Evolutionary conservation across 1,140 invertebrate species (phyloP), one percentile per base, ranked within the genome.

Genomic region (Bilobella aurantiaca): DNA sequence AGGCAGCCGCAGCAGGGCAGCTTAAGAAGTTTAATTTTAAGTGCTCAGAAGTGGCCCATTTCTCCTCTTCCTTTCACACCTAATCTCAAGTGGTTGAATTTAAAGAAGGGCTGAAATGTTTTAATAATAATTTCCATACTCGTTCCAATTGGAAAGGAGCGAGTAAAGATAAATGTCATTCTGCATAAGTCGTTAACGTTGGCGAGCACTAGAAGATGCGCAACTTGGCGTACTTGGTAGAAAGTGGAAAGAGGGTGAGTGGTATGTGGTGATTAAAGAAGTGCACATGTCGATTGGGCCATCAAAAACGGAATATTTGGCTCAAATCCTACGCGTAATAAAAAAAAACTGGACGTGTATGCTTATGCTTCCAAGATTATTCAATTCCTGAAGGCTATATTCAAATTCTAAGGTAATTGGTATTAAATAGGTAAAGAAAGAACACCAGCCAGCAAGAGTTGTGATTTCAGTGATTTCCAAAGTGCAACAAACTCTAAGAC

Each of bases 261-360:
- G 58, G 49, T 5, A 42, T 58, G 46, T 61, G 66, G 42, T 68
- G 68, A 69, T 69, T 69, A 69, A 69, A 58, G 46, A 62, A 46
- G 30, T 70, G 53, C 49, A 61, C 64, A 72, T 58, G 58, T 46
- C 42, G 14, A 34, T 37, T 28, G n/a, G 60, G 14, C n/a, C n/a
- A n/a, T n/a, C n/a, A n/a, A n/a, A n/a, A n/a, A n/a, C n/a, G n/a
- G n/a, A n/a, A n/a, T n/a, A n/a, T n/a, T n/a, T n/a, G n/a, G n/a
- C n/a, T n/a, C n/a, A n/a, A n/a, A n/a, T n/a, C n/a, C n/a, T n/a
- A n/a, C n/a, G n/a, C n/a, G n/a, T n/a, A n/a, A n/a, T n/a, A n/a
- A n/a, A n/a, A n/a, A n/a, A n/a, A n/a, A n/a, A n/a, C n/a, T n/a
- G n/a, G n/a, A n/a, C n/a, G n/a, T n/a, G n/a, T n/a, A n/a, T n/a